phyloP scores from a whole-genome alignment of 2,888 invertebrate species.

The Philhelius pedissequus region DNA sequence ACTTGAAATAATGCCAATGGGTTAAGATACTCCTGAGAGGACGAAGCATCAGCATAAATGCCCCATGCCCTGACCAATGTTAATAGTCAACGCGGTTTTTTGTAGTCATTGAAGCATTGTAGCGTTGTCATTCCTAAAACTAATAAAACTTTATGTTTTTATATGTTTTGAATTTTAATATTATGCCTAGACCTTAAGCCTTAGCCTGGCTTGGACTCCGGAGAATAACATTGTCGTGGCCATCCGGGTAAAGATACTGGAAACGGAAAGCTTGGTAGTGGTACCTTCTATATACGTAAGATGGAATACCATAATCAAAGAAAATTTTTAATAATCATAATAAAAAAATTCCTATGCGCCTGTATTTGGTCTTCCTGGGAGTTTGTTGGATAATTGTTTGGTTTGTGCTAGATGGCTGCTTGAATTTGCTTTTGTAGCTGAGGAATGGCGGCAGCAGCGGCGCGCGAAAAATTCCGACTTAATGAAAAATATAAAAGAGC shows the following conservation, averaged over 20 bases:
- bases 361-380: constrained; percentile 57
- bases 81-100: constrained; percentile 58
- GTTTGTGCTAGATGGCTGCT: constrained; percentile 10
- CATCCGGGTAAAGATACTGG: constrained; percentile 33
- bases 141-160: constrained; percentile 68
- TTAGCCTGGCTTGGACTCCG: constrained; percentile 20
- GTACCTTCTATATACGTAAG: constrained; percentile 48
- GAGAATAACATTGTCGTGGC: constrained; percentile 45
- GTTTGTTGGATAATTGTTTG: constrained; percentile 25
- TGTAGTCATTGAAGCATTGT: constrained; percentile 64
- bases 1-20: neutral
- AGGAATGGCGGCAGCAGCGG: constrained; percentile 3
- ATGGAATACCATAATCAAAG: constrained; percentile 67
- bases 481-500: constrained; percentile 59
- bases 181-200: constrained; percentile 12
- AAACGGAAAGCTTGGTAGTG: constrained; percentile 16
- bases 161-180: constrained; percentile 68
- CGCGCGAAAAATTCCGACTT: constrained; percentile 62
- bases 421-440: constrained; percentile 35
- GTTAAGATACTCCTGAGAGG: neutral
- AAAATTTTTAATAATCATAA: constrained; percentile 68
- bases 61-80: neutral
- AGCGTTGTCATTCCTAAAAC: constrained; percentile 57
- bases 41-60: no score
- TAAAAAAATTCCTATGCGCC: constrained; percentile 63